Conservation (phyloP, 2,888 invertebrate species). For the Limnephilus rhombicus region DNA sequence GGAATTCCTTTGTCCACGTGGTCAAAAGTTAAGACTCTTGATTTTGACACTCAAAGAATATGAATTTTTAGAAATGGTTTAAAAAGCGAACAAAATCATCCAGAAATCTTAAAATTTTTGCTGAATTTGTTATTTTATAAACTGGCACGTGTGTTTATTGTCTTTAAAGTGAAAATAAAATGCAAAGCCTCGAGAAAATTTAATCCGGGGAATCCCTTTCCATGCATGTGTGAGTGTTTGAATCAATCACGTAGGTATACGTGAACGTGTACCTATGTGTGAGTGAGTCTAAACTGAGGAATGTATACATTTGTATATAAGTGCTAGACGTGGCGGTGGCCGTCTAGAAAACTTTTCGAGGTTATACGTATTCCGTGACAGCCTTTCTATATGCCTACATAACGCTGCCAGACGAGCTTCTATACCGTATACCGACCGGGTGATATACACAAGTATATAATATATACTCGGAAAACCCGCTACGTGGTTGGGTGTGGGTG, state of each 20-base stretch:
- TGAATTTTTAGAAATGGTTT: too few species aligned
- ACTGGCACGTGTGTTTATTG: not conserved
- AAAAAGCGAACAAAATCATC: not conserved
- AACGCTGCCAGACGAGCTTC: conserved; percentile 10
- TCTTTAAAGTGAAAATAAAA: not conserved
- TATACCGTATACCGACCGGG: not conserved
- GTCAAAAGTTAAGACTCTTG: too few species aligned
- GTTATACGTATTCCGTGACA: conserved; percentile 55
- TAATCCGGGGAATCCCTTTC: conserved; percentile 15
- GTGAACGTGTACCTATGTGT: not conserved
- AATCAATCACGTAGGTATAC: not conserved
- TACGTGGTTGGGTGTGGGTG: not conserved
- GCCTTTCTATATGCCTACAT: conserved; percentile 41
- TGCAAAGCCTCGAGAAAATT: not conserved
- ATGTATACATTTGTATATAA: conserved; percentile 49
- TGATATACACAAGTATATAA: not conserved
- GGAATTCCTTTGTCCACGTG: too few species aligned
- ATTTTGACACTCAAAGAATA: too few species aligned
- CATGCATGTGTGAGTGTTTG: not conserved
- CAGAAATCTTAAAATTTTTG: not conserved
- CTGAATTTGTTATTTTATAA: too few species aligned
- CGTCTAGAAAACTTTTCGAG: conserved; percentile 60
- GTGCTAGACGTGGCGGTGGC: conserved; percentile 58
- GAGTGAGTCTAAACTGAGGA: conserved; percentile 13
- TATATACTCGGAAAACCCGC: not conserved